A percentile compares a stretch with the other conserved stretches of the same genome.
phyloP scores from a whole-genome alignment of 35 echinoderm and acorn worm species.

The Heliocidaris tuberculata region DNA sequence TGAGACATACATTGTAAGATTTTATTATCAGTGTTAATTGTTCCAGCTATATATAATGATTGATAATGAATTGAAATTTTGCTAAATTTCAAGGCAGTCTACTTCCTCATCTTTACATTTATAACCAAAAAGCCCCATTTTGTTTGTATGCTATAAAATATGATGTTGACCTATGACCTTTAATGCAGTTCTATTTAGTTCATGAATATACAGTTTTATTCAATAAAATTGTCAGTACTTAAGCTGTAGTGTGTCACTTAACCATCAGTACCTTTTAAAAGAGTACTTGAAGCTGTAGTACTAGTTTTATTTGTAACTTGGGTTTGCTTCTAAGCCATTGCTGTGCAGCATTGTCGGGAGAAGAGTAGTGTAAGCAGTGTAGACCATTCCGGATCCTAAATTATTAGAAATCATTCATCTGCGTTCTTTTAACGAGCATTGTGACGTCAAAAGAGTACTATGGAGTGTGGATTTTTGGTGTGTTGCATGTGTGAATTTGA shows the following conservation, averaged over 20 bases:
- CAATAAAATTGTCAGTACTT: background rate
- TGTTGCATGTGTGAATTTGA: background rate
- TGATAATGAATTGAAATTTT: background rate
- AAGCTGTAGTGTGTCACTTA: background rate
- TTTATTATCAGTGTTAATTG: too few relatives aligned
- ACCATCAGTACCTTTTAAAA: background rate
- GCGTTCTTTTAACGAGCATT: background rate
- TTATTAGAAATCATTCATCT: background rate
- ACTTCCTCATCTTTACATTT: background rate
- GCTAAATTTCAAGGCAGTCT: background rate
- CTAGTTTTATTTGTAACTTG: conserved; percentile 12
- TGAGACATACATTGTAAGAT: background rate
- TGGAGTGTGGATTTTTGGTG: background rate
- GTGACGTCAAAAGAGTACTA: background rate
- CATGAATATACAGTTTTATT: background rate
- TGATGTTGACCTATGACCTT: background rate
- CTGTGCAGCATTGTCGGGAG: background rate
- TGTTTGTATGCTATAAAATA: background rate
- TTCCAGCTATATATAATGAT: too few relatives aligned
- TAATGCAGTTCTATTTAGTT: background rate
- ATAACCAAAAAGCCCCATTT: background rate
- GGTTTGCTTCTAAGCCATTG: background rate
- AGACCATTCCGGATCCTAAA: background rate
- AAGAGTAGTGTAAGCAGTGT: background rate
- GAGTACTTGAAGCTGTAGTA: background rate